Evolutionary conservation across 2,797 vertebrate species (phyloP), one percentile per base, ranked within the genome.

Genomic region (Pygocentrus nattereri): DNA sequence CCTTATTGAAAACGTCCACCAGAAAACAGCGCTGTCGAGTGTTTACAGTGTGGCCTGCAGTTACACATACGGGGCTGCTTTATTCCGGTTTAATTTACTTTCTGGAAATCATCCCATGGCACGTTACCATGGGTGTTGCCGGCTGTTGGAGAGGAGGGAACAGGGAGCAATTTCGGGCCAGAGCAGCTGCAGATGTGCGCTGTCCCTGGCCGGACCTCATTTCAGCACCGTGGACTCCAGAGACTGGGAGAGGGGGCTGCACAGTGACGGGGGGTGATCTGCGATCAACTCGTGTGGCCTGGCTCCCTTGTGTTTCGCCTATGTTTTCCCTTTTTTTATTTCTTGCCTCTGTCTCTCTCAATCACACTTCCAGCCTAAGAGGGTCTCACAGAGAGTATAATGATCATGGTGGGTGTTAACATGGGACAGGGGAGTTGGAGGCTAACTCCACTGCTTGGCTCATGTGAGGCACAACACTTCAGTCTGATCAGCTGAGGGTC

Each of bases 51-150:
- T 31, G 23, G 38, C 67, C 84, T 84, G 81, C 88, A 87, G 83
- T 84, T 87, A 89, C 92, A 93, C 91, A 93, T 92, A 90, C 90
- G 84, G 86, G 85, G 86, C 86, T 87, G 89, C 89, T 94, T 94
- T 92, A 89, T 91, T 92, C 92, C 87, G 89, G 44, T 76, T 75
- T 79, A 71, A 78, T 69, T 79, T 84, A 85, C 87, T 88, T 85
- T 94, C 92, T 94, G 93, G 92, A 94, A 93, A 89, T 93, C 87
- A 79, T 95, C 92, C 90, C 83, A 82, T 91, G 90, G 91, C 93
- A 93, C 88, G 81, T 92, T 90, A 87, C 81, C 75, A 23, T 81
- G 88, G 89, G 89, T 92, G 92, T 94, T 90, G 86, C 86, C 85
- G 79, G 87, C 80, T 84, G 88, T 47, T 72, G 27, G 80, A 85